These are phyloP conservation scores for Sterna hirundo DNA, from an alignment of 2,113 vertebrate genomes.

Conservation along the genomic window DNA sequence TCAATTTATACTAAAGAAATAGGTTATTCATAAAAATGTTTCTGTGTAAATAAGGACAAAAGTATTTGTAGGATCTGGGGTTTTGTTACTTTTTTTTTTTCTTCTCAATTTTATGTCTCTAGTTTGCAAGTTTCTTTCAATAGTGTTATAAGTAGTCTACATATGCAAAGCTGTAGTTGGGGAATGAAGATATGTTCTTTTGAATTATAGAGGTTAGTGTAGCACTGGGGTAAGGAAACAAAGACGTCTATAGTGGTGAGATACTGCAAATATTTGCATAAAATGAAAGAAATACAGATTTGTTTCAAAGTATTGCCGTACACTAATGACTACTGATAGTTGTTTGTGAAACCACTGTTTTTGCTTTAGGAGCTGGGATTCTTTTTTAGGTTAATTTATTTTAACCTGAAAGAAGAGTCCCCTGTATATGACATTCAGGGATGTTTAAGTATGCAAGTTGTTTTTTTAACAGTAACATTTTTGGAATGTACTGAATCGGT, in stretches of 20 bases:
- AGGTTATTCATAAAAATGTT: constrained; percentile 77
- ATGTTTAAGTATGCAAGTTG: neutral
- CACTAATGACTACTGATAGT: neutral
- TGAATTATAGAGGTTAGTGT: neutral
- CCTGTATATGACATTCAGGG: neutral
- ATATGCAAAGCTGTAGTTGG: neutral
- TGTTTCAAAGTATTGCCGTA: neutral
- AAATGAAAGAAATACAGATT: neutral
- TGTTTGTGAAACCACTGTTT: neutral
- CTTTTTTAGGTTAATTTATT: neutral
- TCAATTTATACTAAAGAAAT: constrained; percentile 34
- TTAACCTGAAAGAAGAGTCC: neutral
- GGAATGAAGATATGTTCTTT: neutral
- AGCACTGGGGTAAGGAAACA: neutral
- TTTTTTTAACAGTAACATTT: neutral
- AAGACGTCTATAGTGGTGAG: neutral
- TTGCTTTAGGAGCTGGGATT: neutral
- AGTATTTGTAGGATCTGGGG: neutral
- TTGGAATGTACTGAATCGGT: neutral
- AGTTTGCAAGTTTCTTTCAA: constrained; percentile 18
- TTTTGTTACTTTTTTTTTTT: neutral
- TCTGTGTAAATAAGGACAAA: constrained; percentile 57
- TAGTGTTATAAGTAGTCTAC: neutral
- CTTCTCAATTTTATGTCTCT: neutral
- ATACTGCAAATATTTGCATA: neutral